Conservation (phyloP, 2,113 vertebrate genomes). For the Piliocolobus tephrosceles region DNA sequence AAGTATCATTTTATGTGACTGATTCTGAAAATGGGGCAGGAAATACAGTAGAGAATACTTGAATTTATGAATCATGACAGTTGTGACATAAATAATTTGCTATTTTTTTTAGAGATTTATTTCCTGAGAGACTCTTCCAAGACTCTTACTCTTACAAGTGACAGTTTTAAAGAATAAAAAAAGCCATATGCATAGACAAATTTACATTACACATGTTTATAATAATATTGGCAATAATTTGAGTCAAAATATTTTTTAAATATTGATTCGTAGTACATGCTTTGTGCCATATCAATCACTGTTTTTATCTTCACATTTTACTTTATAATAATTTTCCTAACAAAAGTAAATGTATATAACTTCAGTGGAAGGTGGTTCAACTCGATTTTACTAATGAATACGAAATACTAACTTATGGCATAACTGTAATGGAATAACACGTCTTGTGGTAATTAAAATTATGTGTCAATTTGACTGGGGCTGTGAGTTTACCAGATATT, state of each 20-base stretch:
- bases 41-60: not conserved
- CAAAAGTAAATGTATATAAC: not conserved
- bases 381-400: not conserved
- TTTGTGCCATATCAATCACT: not conserved
- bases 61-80: slow-evolving; percentile 2
- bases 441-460: not conserved
- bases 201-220: not conserved
- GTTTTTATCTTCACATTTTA: not conserved
- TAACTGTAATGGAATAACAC: not conserved
- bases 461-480: not conserved
- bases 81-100: slow-evolving; percentile 1
- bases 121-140: not conserved
- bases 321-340: slow-evolving; percentile 9
- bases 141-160: not conserved
- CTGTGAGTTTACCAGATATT: not conserved
- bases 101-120: not conserved
- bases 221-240: not conserved
- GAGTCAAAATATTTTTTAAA: not conserved
- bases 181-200: not conserved
- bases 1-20: not conserved
- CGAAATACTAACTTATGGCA: not conserved
- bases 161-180: slow-evolving; percentile 8
- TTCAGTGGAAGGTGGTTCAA: not conserved
- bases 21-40: not conserved
- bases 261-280: not conserved